These are phyloP conservation scores for Vombatus ursinus DNA, from an alignment of 2,113 vertebrate species.

Conservation along the genomic window DNA sequence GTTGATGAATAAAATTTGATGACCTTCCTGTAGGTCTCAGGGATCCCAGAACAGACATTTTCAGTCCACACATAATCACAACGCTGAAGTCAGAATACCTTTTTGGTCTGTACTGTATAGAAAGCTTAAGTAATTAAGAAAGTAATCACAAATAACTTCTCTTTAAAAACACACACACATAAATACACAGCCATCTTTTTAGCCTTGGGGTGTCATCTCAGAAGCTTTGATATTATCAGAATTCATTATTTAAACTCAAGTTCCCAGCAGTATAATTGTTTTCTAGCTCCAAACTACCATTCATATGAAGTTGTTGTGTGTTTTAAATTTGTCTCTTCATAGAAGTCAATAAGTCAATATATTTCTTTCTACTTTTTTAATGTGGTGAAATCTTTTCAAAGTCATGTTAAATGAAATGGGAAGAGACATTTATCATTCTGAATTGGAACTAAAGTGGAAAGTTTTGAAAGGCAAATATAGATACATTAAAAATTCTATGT, in stretches of 20 bases:
- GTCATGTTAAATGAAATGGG: background rate
- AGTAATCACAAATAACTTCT: background rate
- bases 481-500: background rate
- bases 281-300: conserved; percentile 40
- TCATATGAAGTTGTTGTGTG: background rate
- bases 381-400: conserved; percentile 14
- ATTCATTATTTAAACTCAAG: conserved; percentile 16
- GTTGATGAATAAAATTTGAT: background rate
- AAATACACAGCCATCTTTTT: background rate
- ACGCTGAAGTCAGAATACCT: background rate
- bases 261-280: conserved; percentile 13
- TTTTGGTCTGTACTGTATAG: background rate
- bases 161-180: background rate
- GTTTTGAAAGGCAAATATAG: background rate
- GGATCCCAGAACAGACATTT: background rate
- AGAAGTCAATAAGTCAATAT: conserved; percentile 11
- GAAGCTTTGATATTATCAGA: background rate
- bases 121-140: conserved; percentile 1
- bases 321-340: conserved; percentile 16
- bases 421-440: background rate
- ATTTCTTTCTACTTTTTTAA: conserved; percentile 6
- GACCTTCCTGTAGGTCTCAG: conserved; percentile 3
- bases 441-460: background rate
- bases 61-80: background rate
- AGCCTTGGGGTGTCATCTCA: background rate